phyloP scores from a whole-genome alignment of 2,888 invertebrate species.

The Phortica magna region DNA sequence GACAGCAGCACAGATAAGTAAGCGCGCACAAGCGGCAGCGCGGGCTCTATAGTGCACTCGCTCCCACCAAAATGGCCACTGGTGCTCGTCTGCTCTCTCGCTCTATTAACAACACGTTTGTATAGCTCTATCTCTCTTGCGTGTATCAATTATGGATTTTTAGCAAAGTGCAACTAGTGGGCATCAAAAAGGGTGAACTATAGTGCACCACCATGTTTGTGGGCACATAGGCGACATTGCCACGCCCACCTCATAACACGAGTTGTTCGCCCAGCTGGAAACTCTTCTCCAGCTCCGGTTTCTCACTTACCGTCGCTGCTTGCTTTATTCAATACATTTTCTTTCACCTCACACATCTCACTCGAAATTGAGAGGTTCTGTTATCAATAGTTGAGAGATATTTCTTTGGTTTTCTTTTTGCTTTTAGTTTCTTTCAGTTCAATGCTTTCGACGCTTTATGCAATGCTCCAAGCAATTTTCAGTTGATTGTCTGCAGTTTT shows the following conservation, averaged over 20 bases:
- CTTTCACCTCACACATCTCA: not conserved
- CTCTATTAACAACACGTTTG: conserved; percentile 41
- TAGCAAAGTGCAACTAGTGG: conserved; percentile 52
- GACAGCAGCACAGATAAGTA: conserved; percentile 27
- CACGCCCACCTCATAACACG: conserved; percentile 29
- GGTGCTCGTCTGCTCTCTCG: conserved; percentile 29
- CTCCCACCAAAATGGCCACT: conserved; percentile 74
- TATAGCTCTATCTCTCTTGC: conserved; percentile 39
- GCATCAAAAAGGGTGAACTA: conserved; percentile 61
- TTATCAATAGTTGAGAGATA: conserved; percentile 9
- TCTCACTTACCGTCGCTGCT: conserved; percentile 23
- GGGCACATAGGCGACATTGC: conserved; percentile 21
- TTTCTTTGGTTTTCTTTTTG: conserved; percentile 31
- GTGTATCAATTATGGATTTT: conserved; percentile 40
- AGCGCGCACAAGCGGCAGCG: conserved; percentile 14
- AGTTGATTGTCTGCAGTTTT: conserved; percentile 72
- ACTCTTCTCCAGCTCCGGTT: conserved; percentile 13
- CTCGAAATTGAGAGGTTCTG: not conserved
- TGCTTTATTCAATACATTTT: conserved; percentile 8
- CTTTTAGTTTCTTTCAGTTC: conserved; percentile 9
- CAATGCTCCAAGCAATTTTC: conserved; percentile 60
- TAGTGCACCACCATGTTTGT: conserved; percentile 53
- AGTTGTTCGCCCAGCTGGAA: not conserved
- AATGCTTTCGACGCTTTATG: conserved; percentile 56
- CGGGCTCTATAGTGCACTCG: conserved; percentile 51